These are phyloP conservation scores for Sarotherodon lohbergeri DNA, from an alignment of 2,113 vertebrate genomes.

Conservation along the genomic window DNA sequence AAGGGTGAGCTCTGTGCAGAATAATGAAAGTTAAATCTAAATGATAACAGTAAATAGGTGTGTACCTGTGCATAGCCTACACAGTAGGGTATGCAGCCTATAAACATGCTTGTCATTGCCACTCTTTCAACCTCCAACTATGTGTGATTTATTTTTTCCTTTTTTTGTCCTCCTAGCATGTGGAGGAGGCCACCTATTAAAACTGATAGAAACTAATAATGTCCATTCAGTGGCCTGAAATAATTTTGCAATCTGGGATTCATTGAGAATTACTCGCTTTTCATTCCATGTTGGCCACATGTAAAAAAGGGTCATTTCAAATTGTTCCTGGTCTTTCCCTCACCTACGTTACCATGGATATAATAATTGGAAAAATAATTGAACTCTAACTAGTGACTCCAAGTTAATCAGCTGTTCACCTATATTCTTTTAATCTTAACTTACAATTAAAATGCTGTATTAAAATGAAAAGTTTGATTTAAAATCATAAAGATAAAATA, in stretches of 20 bases:
- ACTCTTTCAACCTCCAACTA: neutral
- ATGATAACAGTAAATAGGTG: neutral
- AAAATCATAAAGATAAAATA: neutral
- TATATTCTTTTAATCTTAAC: neutral
- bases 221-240: neutral
- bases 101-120: neutral
- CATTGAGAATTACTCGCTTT: neutral
- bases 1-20: neutral
- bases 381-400: neutral
- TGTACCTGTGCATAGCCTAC: neutral
- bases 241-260: neutral
- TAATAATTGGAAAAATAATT: neutral
- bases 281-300: neutral
- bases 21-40: neutral
- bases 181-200: neutral
- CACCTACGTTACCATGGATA: neutral
- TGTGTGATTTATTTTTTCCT: neutral
- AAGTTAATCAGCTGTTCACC: neutral
- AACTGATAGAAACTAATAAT: neutral
- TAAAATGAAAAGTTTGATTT: neutral
- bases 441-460: neutral
- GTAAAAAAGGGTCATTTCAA: neutral
- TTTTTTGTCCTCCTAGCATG: rapidly evolving
- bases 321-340: neutral
- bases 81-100: neutral